Evolutionary conservation across 2,888 invertebrate genomes (phyloP), one percentile per base, ranked within the genome.

Genomic region (Drosophila nr. fundita): DNA sequence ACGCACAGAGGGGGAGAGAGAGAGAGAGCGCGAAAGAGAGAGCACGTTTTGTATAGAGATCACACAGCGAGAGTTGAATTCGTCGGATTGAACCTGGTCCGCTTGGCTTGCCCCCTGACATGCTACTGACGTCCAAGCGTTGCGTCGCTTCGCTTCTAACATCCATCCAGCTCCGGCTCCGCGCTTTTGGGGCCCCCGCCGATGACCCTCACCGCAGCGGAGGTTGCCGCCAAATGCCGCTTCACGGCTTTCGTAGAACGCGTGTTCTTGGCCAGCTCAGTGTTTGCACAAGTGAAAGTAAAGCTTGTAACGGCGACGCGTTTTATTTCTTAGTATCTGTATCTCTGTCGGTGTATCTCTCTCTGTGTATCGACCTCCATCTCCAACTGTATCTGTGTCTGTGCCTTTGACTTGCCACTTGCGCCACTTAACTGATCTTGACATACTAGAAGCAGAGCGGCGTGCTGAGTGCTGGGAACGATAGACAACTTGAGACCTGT

Each of bases 211-310:
- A 58, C 75, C 48, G 45, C 45, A 38, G 36, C 66, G 70, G 61
- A 57, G 76, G 49, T 55, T 59, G 63, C 67, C 48, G 49, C 49
- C 64, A 58, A 76, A 66, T 71, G 71, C 65, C 21, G 68, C 65
- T 53, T 49, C 45, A 64, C 29, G 30, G 42, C 53, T 38, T 40
- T 42, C 30, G 45, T 49, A 15, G 50, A 59, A 58, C 45, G 53
- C 27, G 29, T 62, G 58, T 78, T 78, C 78, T 78, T 77, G 55
- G 55, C 34, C 50, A 63, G 57, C 61, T 73, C 11, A 40, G 53
- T 89, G 77, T 87, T 87, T 87, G 80, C 78, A 89, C 87, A 87
- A 87, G 87, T 87, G 87, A 87, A 87, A 87, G 87, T 88, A 78
- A 72, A 70, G 76, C 78, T 78, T 78, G 75, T 83, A 80, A 88